A percentile compares a stretch with the other conserved stretches of the same genome.
These are phyloP conservation scores for Athetis lepigone DNA, from an alignment of 2,888 invertebrate genomes.

Conservation along the genomic window DNA sequence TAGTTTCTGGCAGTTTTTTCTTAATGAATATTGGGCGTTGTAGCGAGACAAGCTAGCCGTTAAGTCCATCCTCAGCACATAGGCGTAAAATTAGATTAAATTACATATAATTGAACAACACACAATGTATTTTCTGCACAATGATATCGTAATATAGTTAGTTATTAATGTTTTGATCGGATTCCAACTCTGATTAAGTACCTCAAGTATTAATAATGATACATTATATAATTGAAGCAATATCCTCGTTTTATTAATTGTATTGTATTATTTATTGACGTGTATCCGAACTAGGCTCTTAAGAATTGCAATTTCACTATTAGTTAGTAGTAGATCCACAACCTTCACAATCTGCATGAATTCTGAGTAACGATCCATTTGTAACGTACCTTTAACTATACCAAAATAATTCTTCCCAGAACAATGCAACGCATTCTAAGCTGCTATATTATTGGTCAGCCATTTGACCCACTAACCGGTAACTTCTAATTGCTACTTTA, in stretches of 20 bases:
- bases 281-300: neutral
- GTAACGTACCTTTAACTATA: too few relatives aligned
- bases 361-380: too few relatives aligned
- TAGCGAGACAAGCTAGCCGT: neutral
- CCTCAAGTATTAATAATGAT: slow-evolving; percentile 70
- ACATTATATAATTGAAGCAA: slow-evolving; percentile 69
- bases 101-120: slow-evolving; percentile 64
- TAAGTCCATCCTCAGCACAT: slow-evolving; percentile 29
- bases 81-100: slow-evolving; percentile 57
- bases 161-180: slow-evolving; percentile 62
- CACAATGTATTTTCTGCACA: slow-evolving; percentile 75
- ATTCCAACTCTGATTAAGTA: slow-evolving; percentile 65
- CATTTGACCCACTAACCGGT: too few relatives aligned
- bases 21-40: too few relatives aligned
- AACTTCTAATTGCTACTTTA: too few relatives aligned
- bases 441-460: too few relatives aligned
- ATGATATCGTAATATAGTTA: slow-evolving; percentile 65
- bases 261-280: slow-evolving; percentile 15
- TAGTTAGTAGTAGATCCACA: too few relatives aligned
- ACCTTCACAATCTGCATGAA: too few relatives aligned
- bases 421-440: too few relatives aligned
- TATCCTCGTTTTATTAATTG: slow-evolving; percentile 54
- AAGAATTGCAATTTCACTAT: too few relatives aligned
- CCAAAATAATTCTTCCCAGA: too few relatives aligned
- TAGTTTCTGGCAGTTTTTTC: neutral